phyloP scores from a whole-genome alignment of 2,113 vertebrate species.

The Grammomys surdaster region DNA sequence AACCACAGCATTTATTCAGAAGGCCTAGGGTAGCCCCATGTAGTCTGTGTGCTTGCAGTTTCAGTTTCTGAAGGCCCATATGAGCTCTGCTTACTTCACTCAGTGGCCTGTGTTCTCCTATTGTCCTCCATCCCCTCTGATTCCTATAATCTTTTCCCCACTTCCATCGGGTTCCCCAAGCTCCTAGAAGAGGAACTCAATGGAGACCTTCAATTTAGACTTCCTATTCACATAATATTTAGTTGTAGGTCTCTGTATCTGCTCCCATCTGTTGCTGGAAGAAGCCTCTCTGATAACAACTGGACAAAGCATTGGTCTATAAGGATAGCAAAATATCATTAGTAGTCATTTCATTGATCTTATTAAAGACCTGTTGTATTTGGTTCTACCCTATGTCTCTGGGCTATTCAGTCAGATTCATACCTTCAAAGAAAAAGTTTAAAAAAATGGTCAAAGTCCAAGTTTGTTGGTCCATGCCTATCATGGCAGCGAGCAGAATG shows the following conservation, averaged over 20 bases:
- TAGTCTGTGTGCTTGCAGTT: neutral
- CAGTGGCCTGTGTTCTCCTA: neutral
- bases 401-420: neutral
- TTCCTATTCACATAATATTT: neutral
- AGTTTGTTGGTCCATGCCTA: neutral
- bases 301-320: neutral
- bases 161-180: neutral
- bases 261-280: neutral
- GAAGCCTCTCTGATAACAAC: neutral
- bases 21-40: neutral
- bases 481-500: neutral
- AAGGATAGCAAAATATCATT: neutral
- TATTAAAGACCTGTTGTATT: neutral
- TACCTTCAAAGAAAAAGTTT: neutral
- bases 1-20: too few species aligned
- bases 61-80: neutral
- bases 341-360: neutral
- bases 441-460: neutral
- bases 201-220: neutral
- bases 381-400: neutral
- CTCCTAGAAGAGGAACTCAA: neutral
- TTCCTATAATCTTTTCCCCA: neutral
- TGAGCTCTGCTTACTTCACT: neutral
- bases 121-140: neutral
- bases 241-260: neutral